Evolutionary conservation across 2,113 vertebrate genomes (phyloP), one percentile per base, ranked within the genome.

Genomic region (Montifringilla adamsi): DNA sequence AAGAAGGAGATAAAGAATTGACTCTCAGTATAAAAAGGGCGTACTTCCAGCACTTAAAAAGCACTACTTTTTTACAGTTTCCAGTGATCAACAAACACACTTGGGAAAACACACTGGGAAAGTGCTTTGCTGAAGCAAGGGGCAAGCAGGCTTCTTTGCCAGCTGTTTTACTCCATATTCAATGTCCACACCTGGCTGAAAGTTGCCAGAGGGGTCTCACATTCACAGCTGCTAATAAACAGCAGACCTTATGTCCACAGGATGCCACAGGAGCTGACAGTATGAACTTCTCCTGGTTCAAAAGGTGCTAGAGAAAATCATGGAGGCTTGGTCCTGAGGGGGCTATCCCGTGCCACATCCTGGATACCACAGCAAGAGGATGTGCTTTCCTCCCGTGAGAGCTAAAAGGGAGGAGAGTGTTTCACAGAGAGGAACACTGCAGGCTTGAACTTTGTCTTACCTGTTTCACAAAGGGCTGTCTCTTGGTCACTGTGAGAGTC

Each of bases 301-400:
- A 46, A 74, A 67, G 7, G 4, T 27, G 27, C 7, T 66, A 37
- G 14, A 81, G 55, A 86, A 89, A 84, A 89, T 66, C 30, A 46
- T 3, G 6, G 43, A 74, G 39, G 47, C 50, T 19, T 43, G 19
- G 27, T 72, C 35, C 47, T 60, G 41, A 1, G 1, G 17, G 3
- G 5, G 1, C 35, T 72, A 31, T 55, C 10, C 35, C 2, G 0
- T 56, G 30, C 30, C 17, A 62, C 46, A n/a, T 13, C 23, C 59
- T 56, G 50, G 37, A 86, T 49, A 67, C 13, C 23, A 43, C 41
- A 69, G 55, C 37, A 70, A 53, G 50, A 84, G 17, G 43, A 74
- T 3, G 3, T 0, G 0, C 55, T 30, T 70, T 74, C 21, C 39
- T 46, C 21, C 21, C 15, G 0, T 5, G 19, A 81, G 7, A 85